Evolutionary conservation across 2,113 vertebrate species (phyloP).

Genomic region (Aegithalos caudatus): DNA sequence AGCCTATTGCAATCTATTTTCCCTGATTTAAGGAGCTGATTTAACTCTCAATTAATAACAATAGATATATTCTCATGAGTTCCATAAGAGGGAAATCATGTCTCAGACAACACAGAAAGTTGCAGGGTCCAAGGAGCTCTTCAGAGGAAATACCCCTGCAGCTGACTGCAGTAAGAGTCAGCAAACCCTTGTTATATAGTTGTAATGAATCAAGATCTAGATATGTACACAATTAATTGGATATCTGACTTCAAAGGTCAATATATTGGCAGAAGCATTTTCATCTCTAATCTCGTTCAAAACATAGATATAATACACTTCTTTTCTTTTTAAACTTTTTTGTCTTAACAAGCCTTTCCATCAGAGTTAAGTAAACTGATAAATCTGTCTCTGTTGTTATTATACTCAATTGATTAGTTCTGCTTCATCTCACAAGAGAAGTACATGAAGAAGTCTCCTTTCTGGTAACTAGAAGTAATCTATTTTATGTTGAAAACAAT

Average conservation of each 20-base stretch:
- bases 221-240: not conserved
- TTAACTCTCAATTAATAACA: not conserved
- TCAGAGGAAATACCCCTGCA: not conserved
- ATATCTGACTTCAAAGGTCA: not conserved
- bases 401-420: not conserved
- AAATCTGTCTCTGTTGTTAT: slow-evolving; percentile 2
- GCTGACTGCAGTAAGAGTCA: not conserved
- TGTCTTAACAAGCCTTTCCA: not conserved
- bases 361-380: not conserved
- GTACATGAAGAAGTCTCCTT: not conserved
- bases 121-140: not conserved
- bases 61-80: not conserved
- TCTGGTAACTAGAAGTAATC: not conserved
- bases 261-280: not conserved
- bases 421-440: not conserved
- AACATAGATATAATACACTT: not conserved
- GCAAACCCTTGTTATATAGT: not conserved
- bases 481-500: not conserved
- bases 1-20: not conserved
- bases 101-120: not conserved
- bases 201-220: not conserved
- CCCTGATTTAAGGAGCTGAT: not conserved
- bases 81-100: not conserved
- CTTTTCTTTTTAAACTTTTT: not conserved
- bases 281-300: not conserved